phyloP scores from a whole-genome alignment of 2,797 vertebrate genomes.

The Eptatretus atami region DNA sequence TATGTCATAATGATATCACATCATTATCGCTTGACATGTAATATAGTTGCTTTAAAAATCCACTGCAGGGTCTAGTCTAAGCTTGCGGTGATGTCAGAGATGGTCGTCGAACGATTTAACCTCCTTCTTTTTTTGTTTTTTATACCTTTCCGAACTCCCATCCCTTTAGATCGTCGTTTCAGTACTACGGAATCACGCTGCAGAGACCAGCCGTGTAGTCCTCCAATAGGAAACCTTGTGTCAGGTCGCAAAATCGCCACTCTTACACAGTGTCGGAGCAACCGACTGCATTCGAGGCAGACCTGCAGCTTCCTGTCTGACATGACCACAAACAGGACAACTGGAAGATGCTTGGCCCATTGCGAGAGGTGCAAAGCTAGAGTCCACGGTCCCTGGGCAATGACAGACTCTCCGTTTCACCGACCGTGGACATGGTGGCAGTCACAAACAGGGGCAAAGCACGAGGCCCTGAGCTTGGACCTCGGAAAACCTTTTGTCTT shows the following conservation, averaged over 20 bases:
- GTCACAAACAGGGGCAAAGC: conserved; percentile 23
- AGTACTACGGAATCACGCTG: conserved; percentile 20
- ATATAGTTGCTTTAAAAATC: no score
- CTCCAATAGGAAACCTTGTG: conserved; percentile 39
- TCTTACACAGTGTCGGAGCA: conserved; percentile 37
- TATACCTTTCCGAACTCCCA: no score
- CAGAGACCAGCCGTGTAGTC: conserved; percentile 30
- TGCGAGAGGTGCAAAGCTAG: conserved; percentile 17
- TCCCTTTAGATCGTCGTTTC: no score
- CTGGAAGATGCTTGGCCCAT: neutral
- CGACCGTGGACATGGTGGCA: conserved; percentile 43
- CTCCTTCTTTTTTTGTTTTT: no score
- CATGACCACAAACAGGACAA: conserved; percentile 8
- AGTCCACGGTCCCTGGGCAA: conserved; percentile 34
- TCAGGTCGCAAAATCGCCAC: conserved; percentile 30
- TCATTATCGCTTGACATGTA: no score
- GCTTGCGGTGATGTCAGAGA: no score
- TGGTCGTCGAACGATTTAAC: no score
- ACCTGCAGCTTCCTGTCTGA: neutral
- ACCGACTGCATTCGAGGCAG: neutral
- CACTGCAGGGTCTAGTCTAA: no score
- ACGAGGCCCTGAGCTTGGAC: conserved; percentile 36
- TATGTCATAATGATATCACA: no score
- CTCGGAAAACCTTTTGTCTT: conserved; percentile 36
- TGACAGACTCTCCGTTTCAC: conserved; percentile 38